Percentiles rank a stretch among this genome's conserved stretches.
These are phyloP conservation scores for Cyanoramphus novaezelandiae DNA, from an alignment of 2,113 vertebrate species.

Conservation along the genomic window DNA sequence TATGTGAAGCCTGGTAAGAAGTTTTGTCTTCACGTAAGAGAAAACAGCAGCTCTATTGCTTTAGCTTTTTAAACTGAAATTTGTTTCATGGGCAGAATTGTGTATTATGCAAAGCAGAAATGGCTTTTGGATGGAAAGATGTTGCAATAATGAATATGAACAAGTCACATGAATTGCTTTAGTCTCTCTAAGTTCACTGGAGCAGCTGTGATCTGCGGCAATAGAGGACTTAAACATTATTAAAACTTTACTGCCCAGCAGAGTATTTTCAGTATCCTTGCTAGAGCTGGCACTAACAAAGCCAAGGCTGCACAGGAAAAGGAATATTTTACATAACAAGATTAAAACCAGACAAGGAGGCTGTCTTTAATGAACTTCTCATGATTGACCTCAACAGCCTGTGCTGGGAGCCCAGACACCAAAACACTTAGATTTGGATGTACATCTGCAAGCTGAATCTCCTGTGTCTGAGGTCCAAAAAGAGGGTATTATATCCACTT, in stretches of 20 bases:
- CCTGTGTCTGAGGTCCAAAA: not conserved
- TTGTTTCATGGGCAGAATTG: not conserved
- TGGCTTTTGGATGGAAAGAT: not conserved
- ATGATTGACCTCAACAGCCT: not conserved
- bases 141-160: not conserved
- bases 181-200: not conserved
- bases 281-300: not conserved
- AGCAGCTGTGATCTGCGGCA: not conserved
- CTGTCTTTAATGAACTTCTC: not conserved
- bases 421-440: rapidly evolving
- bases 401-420: not conserved
- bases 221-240: not conserved
- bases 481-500: not conserved
- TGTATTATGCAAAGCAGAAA: not conserved
- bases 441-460: not conserved
- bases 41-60: not conserved
- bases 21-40: not conserved
- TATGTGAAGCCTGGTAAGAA: not conserved
- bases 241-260: not conserved
- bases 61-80: not conserved
- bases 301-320: rapidly evolving
- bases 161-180: not conserved
- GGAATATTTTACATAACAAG: not conserved
- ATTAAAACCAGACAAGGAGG: not conserved
- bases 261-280: not conserved